Evolutionary conservation across 1,140 invertebrate genomes (phyloP), one percentile per base, ranked within the genome.

Genomic region (Hormaphis cornu): DNA sequence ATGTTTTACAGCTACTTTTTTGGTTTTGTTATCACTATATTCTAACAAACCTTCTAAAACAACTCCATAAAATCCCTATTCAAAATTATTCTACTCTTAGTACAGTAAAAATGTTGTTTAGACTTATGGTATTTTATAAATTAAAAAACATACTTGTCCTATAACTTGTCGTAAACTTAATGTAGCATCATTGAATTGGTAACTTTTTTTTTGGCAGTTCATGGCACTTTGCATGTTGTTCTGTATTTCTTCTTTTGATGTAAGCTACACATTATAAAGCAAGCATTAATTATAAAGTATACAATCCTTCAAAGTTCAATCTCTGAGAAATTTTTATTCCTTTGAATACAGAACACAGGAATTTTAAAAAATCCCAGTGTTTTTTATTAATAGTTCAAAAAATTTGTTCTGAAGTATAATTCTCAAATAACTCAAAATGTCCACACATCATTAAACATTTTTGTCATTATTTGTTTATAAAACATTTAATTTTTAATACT

Each of bases 41-140:
- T 84, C 83, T 40, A 87, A 76, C 2, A 78, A 81, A 2, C 85
- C 88, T 73, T 82, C 81, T 74, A 82, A 86, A 16, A 89, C 88
- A 74, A 87, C 85, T 0, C 87, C 88, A 76, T 88, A 89, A 77
- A 84, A 86, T 18, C 88, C 88, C 80, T 84, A 70, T 46, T 75
- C 66, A 72, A 72, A 56, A 73, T 53, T 12, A 44, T 18, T 5
- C 46, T 42, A 24, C 40, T 40, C 24, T 58, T 58, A 3, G 14
- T 10, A 1, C 7, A 2, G 28, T 33, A 54, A 10, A n/a, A 24
- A 18, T n/a, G n/a, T n/a, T n/a, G n/a, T n/a, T 53, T 33, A 14
- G n/a, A 18, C 18, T 10, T n/a, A 53, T 18, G 30, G 8, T 30
- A 26, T 33, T 3, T 35, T 33, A 35, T n/a, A 28, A 54, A 18